phyloP scores from a whole-genome alignment of 2,113 vertebrate species.

The Semnornis frantzii region DNA sequence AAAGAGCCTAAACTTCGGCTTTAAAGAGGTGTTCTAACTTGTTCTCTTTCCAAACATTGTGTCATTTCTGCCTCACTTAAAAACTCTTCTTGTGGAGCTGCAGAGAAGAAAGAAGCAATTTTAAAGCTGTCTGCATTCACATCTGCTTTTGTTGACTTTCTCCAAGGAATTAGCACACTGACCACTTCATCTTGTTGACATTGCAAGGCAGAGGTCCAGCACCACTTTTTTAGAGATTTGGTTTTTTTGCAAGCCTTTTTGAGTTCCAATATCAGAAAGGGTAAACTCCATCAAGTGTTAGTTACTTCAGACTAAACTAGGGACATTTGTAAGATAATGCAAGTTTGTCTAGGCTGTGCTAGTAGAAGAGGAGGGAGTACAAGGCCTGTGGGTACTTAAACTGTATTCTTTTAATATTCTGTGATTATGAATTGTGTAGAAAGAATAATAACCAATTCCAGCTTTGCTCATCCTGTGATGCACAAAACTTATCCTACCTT shows the following conservation, averaged over 20 bases:
- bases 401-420: not conserved
- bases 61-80: not conserved
- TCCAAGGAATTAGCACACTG: fast-evolving
- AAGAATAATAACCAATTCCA: not conserved
- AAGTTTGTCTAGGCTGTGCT: not conserved
- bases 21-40: not conserved
- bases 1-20: not conserved
- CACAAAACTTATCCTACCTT: not conserved
- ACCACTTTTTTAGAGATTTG: not conserved
- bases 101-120: not conserved
- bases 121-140: not conserved
- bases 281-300: not conserved
- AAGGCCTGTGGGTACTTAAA: not conserved
- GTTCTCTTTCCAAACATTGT: not conserved
- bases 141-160: not conserved
- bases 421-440: not conserved
- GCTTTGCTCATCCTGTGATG: not conserved
- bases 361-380: not conserved
- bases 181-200: not conserved
- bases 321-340: not conserved
- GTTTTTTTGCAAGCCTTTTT: not conserved
- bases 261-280: not conserved
- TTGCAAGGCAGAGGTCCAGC: not conserved
- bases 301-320: not conserved
- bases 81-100: not conserved